Evolutionary conservation across 2,113 vertebrate genomes (phyloP).

Genomic region (Cyprinodon brontotheroides): DNA sequence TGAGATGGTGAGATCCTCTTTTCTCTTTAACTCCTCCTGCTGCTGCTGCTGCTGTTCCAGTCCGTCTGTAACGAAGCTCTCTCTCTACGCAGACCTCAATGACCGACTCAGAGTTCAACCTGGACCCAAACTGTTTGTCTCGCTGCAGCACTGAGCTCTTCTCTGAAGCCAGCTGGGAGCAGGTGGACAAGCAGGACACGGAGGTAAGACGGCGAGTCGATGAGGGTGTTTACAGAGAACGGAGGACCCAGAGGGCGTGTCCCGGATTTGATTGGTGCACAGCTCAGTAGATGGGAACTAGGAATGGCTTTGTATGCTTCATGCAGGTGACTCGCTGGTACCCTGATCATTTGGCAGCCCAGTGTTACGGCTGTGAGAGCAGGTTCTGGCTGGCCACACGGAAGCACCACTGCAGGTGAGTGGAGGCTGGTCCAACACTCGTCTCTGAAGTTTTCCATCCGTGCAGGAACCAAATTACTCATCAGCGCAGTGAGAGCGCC

Average conservation of each 20-base stretch:
- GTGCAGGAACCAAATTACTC: too few relatives aligned
- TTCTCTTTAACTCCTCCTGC: neutral
- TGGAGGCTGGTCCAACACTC: neutral
- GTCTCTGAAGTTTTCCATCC: neutral
- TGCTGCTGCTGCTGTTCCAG: neutral
- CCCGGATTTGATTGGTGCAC: neutral
- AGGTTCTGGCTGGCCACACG: constrained; percentile 94
- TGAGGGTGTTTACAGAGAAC: neutral
- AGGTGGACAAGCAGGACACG: constrained; percentile 97
- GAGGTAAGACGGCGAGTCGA: constrained; percentile 80
- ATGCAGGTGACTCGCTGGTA: constrained; percentile 95
- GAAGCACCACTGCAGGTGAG: constrained; percentile 97
- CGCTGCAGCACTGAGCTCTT: constrained; percentile 98
- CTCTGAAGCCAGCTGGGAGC: constrained; percentile 99
- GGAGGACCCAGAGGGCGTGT: neutral
- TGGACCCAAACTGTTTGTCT: constrained; percentile 96
- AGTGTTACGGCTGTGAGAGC: constrained; percentile 96
- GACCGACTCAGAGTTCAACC: constrained; percentile 92
- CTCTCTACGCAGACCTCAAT: constrained; percentile 86
- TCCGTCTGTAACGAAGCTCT: neutral
- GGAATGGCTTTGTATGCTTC: constrained; percentile 45
- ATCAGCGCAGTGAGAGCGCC: too few relatives aligned
- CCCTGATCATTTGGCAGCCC: constrained; percentile 93
- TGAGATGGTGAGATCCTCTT: constrained; percentile 86
- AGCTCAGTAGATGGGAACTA: neutral